phyloP scores from a whole-genome alignment of 2,888 invertebrate genomes.

The Dorcus hopei region DNA sequence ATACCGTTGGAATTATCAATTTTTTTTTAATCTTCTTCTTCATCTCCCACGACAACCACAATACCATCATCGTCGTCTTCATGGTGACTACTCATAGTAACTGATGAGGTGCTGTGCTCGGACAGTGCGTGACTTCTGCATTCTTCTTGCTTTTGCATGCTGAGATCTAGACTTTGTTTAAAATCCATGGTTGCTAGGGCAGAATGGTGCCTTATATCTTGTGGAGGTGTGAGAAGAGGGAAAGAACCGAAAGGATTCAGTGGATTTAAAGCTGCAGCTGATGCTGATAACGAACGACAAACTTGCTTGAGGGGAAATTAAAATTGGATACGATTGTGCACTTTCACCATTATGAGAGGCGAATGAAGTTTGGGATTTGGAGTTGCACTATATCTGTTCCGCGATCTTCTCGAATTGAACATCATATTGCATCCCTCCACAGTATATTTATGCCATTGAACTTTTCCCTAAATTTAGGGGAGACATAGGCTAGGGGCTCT shows the following conservation, averaged over 20 bases:
- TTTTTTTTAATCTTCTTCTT: conserved; percentile 45
- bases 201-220: conserved; percentile 62
- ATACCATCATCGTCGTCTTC: conserved; percentile 72
- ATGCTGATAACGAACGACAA: conserved; percentile 60
- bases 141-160: conserved; percentile 53
- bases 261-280: conserved; percentile 57
- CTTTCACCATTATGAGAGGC: conserved; percentile 90
- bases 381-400: conserved; percentile 96
- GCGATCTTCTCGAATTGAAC: conserved; percentile 94
- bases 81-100: conserved; percentile 34
- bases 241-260: conserved; percentile 73
- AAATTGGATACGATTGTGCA: conserved; percentile 78
- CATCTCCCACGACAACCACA: conserved; percentile 75
- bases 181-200: conserved; percentile 57
- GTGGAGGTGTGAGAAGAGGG: conserved; percentile 70
- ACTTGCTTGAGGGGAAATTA: conserved; percentile 71
- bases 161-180: conserved; percentile 63
- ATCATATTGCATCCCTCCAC: conserved; percentile 99
- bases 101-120: conserved; percentile 34
- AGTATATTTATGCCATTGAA: conserved; percentile 85
- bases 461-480: too few species aligned
- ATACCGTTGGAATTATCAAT: conserved; percentile 46
- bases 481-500: too few species aligned
- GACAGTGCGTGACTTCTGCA: conserved; percentile 30
- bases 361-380: conserved; percentile 98